These are phyloP conservation scores for Smutsia gigantea DNA, from an alignment of 2,797 vertebrate species.

Conservation along the genomic window DNA sequence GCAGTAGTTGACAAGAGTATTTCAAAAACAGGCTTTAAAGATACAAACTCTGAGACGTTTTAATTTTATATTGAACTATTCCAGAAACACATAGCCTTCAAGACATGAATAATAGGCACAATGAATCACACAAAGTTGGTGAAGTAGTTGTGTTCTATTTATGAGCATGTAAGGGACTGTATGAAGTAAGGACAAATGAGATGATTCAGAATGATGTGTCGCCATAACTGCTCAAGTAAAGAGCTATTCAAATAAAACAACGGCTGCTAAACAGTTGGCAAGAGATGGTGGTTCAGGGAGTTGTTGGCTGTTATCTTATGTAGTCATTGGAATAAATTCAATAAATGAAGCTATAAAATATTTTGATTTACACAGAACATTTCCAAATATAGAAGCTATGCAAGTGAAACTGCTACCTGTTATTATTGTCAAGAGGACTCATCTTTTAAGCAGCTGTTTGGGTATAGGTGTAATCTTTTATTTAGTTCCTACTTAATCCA, in stretches of 20 bases:
- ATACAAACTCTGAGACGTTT: slow-evolving; percentile 6
- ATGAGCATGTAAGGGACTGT: not conserved
- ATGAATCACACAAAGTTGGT: not conserved
- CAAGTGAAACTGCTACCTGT: not conserved
- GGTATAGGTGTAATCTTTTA: not conserved
- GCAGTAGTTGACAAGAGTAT: not conserved
- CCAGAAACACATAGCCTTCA: not conserved
- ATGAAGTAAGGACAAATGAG: not conserved
- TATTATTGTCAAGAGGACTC: not conserved
- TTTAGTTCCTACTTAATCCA: slow-evolving; percentile 15
- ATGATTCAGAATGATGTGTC: not conserved
- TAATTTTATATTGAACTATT: not conserved
- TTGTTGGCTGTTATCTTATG: not conserved
- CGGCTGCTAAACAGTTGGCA: not conserved
- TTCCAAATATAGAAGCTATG: not conserved
- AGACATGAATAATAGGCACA: not conserved
- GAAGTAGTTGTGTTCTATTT: not conserved
- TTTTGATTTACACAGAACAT: not conserved
- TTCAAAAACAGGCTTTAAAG: slow-evolving; percentile 55
- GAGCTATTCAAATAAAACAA: not conserved
- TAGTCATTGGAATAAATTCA: not conserved
- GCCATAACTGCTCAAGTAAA: not conserved
- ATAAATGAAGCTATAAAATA: not conserved
- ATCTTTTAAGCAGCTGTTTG: not conserved
- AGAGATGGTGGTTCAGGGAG: not conserved